Evolutionary conservation across 2,888 invertebrate species (phyloP), one percentile per base, ranked within the genome.

Genomic region (Drosophila seclusa): DNA sequence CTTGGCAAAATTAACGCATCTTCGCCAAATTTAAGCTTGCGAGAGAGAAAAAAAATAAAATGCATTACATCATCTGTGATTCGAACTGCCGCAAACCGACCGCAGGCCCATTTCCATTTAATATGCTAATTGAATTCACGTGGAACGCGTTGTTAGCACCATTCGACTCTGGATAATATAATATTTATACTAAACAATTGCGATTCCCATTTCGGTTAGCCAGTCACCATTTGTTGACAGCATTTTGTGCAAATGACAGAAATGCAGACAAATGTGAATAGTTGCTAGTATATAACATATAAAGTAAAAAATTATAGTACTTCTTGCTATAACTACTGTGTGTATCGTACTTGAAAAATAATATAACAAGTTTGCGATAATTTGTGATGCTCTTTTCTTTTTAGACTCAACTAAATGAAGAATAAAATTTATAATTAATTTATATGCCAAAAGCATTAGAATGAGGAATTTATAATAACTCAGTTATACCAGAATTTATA

Each of bases 101-200:
- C 52, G 58, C 48, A 40, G 34, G 31, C 29, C 54, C 45, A 55
- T 48, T 62, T 66, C 66, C 68, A 55, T 68, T 69, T 60, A 57
- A 74, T 80, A 77, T 74, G 90, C 89, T 90, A 87, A 87, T 87
- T 87, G 85, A 89, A 78, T 87, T 89, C 87, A 84, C 89, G 88
- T 84, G 87, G 73, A 59, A 65, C 57, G 31, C 32, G 42, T 57
- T 59, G 66, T 85, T 87, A 85, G 62, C 83, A 88, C 81, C 70
- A 72, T 60, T 77, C 16, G 53, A 62, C 61, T 65, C 48, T 29
- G 50, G 50, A 68, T 61, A 66, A 80, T 36, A 68, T 64, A 66
- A 78, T 36, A 34, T 27, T 36, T 27, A 27, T 38, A 16, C 55
- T 27, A 36, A 61, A 59, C 73, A 76, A 54, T 58, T 54, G 60